Base-by-base conservation (phyloP, 2,888 invertebrate genomes). In the Acronicta leporina region DNA sequence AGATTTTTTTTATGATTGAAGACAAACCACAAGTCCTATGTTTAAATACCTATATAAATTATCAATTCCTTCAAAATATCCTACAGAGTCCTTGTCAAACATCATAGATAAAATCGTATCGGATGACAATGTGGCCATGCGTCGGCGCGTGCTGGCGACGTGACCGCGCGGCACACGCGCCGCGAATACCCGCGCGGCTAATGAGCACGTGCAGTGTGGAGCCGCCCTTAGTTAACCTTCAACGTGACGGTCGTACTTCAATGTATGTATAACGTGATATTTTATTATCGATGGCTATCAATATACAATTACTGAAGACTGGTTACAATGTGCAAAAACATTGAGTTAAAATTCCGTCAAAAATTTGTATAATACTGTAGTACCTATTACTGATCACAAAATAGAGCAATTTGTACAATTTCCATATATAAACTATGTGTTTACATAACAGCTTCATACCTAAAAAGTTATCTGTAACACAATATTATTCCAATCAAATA, bases 81-180 rank as follows among this genome's bases (percentile, higher is more conserved):
- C n/a, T 16, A 50, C 13, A 54, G 53, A 44, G 10, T 4, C 43
- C 0, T 20, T 38, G n/a, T n/a, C 54, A 45, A 43, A 52, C 40
- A 55, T 25, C 15, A 72, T 16, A 54, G 54, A 73, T 61, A 64
- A 73, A 51, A 62, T 47, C 71, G 70, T 77, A 40, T 52, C 80
- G 80, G 76, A 33, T 7, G 33, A 71, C 77, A 86, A 69, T 77
- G 91, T 79, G 82, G 9, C 48, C 58, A 50, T 61, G 64, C 55
- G 45, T 43, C 80, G 90, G 90, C 92, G 92, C 92, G 92, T 92
- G 92, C 92, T 83, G 42, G 73, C 80, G 87, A 92, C 92, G 92
- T 92, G 92, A 90, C 88, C 80, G 80, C 78, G 62, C 79, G 79
- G 74, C 79, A 81, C 90, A 88, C 92, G 91, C 90, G 90, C 80